Percentiles rank a stretch among this genome's conserved stretches.
Evolutionary conservation across 2,888 invertebrate genomes (phyloP).

Genomic region (Cataglyphis livida): DNA sequence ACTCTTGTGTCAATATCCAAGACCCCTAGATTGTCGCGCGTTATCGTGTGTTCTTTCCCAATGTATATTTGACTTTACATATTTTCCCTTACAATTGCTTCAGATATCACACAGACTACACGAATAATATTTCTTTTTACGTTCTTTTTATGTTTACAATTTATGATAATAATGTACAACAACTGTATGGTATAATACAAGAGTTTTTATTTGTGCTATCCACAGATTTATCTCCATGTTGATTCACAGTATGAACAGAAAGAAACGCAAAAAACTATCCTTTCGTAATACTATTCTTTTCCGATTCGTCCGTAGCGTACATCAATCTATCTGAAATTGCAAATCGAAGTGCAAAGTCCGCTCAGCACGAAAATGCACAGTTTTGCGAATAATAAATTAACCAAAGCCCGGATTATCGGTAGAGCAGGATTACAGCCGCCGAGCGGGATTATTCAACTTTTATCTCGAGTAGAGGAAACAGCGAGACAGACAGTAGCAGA

Average conservation of each 20-base stretch:
- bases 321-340: constrained; percentile 43
- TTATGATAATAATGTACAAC: background rate
- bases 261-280: background rate
- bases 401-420: constrained; percentile 72
- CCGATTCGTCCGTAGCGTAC: background rate
- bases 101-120: background rate
- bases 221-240: background rate
- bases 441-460: constrained; percentile 77
- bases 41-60: constrained; percentile 2
- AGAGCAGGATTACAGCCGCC: constrained; percentile 71
- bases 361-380: constrained; percentile 42
- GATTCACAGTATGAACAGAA: background rate
- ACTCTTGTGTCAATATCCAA: constrained; percentile 24
- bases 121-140: background rate
- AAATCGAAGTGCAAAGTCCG: constrained; percentile 55
- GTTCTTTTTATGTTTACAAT: background rate
- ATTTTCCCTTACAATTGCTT: background rate
- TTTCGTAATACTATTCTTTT: background rate
- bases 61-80: background rate
- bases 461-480: constrained; percentile 64
- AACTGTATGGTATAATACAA: background rate
- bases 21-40: constrained; percentile 1
- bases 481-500: constrained; percentile 24
- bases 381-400: constrained; percentile 75
- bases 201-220: background rate